Percentiles rank a stretch among this genome's conserved stretches.
phyloP scores from a whole-genome alignment of 1,140 invertebrate species.

The Panulirus ornatus region DNA sequence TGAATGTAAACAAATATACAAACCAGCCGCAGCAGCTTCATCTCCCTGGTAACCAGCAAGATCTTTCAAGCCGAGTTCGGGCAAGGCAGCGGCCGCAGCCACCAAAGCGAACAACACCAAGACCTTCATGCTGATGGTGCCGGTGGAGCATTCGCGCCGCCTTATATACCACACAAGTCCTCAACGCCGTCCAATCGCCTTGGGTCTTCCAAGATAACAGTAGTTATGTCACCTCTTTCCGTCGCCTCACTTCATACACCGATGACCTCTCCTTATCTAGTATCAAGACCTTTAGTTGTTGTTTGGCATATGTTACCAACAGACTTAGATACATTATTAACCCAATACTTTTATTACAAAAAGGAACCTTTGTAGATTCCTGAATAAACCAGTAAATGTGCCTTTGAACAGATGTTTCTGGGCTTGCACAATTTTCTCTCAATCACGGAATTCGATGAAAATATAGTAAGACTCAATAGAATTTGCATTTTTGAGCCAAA shows the following conservation, averaged over 20 bases:
- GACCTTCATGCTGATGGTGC: constrained; percentile 43
- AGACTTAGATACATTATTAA: too few relatives aligned
- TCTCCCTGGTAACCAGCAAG: background rate
- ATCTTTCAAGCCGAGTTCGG: background rate
- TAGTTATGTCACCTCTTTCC: background rate
- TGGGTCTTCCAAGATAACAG: background rate
- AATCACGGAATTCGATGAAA: too few relatives aligned
- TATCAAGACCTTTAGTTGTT: too few relatives aligned
- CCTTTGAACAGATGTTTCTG: too few relatives aligned
- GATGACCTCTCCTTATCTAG: background rate
- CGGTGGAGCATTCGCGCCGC: background rate
- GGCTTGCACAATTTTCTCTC: too few relatives aligned
- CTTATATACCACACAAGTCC: background rate
- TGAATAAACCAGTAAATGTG: too few relatives aligned
- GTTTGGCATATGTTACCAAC: background rate
- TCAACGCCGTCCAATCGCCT: background rate
- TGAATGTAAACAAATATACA: background rate
- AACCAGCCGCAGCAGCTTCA: background rate
- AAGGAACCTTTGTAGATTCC: too few relatives aligned
- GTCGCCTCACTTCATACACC: background rate
- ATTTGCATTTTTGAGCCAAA: too few relatives aligned
- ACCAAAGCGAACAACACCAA: constrained; percentile 36
- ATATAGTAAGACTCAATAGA: too few relatives aligned
- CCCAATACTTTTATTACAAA: too few relatives aligned
- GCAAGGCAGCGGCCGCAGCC: constrained; percentile 39